Percentiles rank a stretch among this genome's conserved stretches.
Conservation (phyloP, 2,888 invertebrate species). For the Allacma fusca region DNA sequence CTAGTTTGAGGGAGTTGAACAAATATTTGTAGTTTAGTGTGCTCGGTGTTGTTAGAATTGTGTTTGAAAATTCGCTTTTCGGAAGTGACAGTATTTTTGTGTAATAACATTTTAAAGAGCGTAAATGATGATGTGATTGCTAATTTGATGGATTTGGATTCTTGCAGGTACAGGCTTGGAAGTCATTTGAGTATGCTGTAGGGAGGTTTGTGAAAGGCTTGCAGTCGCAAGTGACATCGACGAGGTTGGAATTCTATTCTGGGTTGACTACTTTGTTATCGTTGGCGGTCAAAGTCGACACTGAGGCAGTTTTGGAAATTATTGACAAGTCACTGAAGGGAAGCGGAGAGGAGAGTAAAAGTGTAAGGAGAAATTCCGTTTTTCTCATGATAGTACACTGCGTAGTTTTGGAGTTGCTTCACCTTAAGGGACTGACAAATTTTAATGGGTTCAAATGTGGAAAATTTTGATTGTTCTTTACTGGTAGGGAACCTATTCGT, state of each 20-base stretch:
- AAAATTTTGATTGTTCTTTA: too few species aligned
- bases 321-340: slow-evolving; percentile 73
- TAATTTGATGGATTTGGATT: slow-evolving; percentile 8
- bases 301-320: slow-evolving; percentile 69
- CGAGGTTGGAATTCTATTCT: slow-evolving; percentile 73
- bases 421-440: too few species aligned
- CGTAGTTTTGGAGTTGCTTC: background rate
- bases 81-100: too few species aligned
- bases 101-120: too few species aligned
- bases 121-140: too few species aligned
- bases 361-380: slow-evolving; percentile 71
- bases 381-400: background rate
- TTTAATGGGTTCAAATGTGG: too few species aligned
- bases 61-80: too few species aligned
- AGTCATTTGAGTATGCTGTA: slow-evolving; percentile 70
- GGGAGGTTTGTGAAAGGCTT: slow-evolving; percentile 74
- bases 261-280: slow-evolving; percentile 73
- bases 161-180: slow-evolving; percentile 29
- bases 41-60: too few species aligned
- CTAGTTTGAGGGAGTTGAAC: too few species aligned
- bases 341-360: slow-evolving; percentile 71
- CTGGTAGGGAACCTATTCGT: too few species aligned
- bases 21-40: too few species aligned
- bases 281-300: slow-evolving; percentile 67
- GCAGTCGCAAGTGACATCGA: slow-evolving; percentile 32